Conservation (phyloP, 2,113 vertebrate genomes). For the Oncorhynchus gorbuscha region DNA sequence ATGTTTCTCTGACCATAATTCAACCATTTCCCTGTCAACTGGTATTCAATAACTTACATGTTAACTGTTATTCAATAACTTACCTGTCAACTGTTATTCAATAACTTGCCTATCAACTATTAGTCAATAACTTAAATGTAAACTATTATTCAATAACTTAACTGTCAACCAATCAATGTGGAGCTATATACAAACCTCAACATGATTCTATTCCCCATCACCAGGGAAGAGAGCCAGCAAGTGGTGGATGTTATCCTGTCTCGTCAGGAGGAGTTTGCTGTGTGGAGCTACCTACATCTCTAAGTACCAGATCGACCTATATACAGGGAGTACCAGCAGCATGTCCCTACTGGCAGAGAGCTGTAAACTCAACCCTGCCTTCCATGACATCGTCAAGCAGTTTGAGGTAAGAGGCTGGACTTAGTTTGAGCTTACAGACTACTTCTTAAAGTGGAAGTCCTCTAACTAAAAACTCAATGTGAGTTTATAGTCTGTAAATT, state of each 20-base stretch:
- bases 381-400: constrained; percentile 76
- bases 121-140: too few species aligned
- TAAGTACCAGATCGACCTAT: constrained; percentile 90
- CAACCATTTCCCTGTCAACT: not conserved
- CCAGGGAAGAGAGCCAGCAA: constrained; percentile 86
- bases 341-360: constrained; percentile 84
- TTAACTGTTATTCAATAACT: not conserved
- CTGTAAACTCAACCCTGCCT: constrained; percentile 72
- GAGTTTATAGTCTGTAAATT: too few species aligned
- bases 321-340: too few species aligned
- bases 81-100: not conserved
- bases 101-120: not conserved
- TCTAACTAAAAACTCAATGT: too few species aligned
- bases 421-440: not conserved
- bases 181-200: too few species aligned
- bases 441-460: too few species aligned
- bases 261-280: constrained; percentile 78
- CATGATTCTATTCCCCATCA: not conserved
- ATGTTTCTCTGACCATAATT: constrained; percentile 3
- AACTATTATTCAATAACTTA: too few species aligned
- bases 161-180: too few species aligned
- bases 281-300: constrained; percentile 87
- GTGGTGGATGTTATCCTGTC: constrained; percentile 87
- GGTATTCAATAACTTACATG: not conserved
- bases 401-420: constrained; percentile 85